These are phyloP conservation scores for Aleadryas rufinucha DNA, from an alignment of 2,113 vertebrate species.

Conservation along the genomic window DNA sequence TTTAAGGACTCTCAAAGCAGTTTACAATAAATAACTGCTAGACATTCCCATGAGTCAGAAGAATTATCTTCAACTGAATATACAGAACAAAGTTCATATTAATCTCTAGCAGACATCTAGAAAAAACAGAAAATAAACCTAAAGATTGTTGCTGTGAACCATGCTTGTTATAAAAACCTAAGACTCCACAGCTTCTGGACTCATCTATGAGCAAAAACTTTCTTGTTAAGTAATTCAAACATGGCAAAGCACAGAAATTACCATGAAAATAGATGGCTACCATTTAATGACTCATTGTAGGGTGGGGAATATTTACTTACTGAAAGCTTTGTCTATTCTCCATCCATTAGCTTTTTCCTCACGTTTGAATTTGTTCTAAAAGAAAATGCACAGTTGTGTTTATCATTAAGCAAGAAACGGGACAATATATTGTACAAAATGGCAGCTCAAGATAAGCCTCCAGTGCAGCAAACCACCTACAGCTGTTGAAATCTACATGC, in stretches of 20 bases:
- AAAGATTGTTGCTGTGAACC: not conserved
- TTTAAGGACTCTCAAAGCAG: not conserved
- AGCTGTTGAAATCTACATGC: not conserved
- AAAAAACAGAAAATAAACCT: not conserved
- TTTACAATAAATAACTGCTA: not conserved
- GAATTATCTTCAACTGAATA: not conserved
- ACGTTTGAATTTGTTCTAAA: conserved; percentile 97
- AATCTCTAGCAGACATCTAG: not conserved
- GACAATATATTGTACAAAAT: not conserved
- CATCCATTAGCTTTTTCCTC: conserved; percentile 90
- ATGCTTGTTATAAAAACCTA: not conserved
- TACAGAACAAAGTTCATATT: not conserved
- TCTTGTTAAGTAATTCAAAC: not conserved
- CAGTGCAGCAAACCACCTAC: not conserved
- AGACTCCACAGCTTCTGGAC: not conserved
- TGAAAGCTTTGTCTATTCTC: conserved; percentile 97
- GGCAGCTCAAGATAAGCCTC: not conserved
- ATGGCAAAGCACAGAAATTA: not conserved
- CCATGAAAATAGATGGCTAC: not conserved
- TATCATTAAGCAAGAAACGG: not conserved
- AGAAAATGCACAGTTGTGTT: conserved; percentile 16
- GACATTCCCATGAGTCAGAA: not conserved
- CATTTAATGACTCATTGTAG: not conserved
- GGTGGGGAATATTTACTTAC: conserved; percentile 72
- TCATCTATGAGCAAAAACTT: not conserved